These are phyloP conservation scores for Protaetia brevitarsis DNA, from an alignment of 1,140 invertebrate species.

Conservation along the genomic window DNA sequence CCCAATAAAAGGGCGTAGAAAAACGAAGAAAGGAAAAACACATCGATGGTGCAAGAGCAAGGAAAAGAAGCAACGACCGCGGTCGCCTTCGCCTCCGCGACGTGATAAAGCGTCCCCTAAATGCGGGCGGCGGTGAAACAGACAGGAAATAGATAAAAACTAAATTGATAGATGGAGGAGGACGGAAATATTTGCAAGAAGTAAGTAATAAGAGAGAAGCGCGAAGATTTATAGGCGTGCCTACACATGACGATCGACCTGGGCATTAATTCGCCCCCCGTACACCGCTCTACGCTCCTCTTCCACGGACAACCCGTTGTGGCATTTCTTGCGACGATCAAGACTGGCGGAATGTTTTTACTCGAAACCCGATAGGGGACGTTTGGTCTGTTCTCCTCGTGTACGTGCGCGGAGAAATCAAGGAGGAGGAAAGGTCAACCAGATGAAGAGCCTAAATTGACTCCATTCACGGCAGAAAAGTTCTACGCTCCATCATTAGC, in stretches of 20 bases:
- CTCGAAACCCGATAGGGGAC: background rate
- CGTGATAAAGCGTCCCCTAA: constrained; percentile 27
- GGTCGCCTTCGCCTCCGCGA: background rate
- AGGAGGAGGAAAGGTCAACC: background rate
- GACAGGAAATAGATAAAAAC: constrained; percentile 37
- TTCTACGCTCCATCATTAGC: background rate
- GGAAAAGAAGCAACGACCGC: background rate
- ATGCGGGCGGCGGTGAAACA: constrained; percentile 32
- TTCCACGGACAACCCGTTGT: background rate
- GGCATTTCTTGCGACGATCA: constrained; percentile 6
- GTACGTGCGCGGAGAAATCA: background rate
- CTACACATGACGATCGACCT: constrained; percentile 33
- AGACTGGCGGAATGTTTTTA: background rate
- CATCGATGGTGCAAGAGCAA: background rate
- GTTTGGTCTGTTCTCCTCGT: background rate
- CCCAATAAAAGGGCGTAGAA: constrained; percentile 23
- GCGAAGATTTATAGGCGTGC: constrained; percentile 33
- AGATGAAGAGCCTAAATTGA: constrained; percentile 16
- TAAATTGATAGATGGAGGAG: constrained; percentile 34
- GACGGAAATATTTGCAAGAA: constrained; percentile 30
- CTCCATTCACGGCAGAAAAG: constrained; percentile 17
- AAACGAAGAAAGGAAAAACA: constrained; percentile 6
- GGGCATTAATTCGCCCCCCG: constrained; percentile 27
- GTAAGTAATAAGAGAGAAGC: constrained; percentile 32
- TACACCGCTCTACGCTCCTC: background rate